phyloP scores from a whole-genome alignment of 2,113 vertebrate genomes.

The Colius striatus region DNA sequence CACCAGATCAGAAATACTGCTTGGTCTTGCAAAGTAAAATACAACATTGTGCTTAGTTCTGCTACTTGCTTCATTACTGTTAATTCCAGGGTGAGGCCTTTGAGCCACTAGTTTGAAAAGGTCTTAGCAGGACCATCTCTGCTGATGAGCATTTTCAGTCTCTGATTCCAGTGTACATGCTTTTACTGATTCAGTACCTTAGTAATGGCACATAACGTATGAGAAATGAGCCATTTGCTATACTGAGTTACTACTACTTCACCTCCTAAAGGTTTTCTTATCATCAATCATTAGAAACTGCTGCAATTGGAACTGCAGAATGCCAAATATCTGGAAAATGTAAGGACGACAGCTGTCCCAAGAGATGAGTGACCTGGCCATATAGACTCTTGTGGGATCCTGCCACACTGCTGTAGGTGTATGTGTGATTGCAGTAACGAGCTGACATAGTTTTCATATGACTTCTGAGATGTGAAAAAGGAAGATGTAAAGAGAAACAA shows the following conservation, averaged over 20 bases:
- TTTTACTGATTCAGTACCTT: neutral
- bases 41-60: neutral
- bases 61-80: neutral
- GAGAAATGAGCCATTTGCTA: neutral
- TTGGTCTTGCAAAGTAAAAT: neutral
- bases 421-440: neutral
- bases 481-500: neutral
- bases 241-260: neutral
- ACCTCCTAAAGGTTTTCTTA: slow-evolving; percentile 5
- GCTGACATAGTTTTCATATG: neutral
- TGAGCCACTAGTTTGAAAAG: neutral
- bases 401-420: slow-evolving; percentile 5
- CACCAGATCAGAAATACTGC: neutral
- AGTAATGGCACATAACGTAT: neutral
- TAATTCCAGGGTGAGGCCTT: neutral
- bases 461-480: slow-evolving; percentile 8
- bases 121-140: neutral
- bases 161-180: neutral
- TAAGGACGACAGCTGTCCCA: slow-evolving; percentile 10
- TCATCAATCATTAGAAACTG: slow-evolving; percentile 12
- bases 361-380: neutral
- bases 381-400: neutral
- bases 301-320: neutral
- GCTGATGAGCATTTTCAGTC: neutral
- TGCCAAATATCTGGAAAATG: slow-evolving; percentile 43